Base-by-base conservation (phyloP, 2,797 vertebrate species). In the Phalloptychus januarius region DNA sequence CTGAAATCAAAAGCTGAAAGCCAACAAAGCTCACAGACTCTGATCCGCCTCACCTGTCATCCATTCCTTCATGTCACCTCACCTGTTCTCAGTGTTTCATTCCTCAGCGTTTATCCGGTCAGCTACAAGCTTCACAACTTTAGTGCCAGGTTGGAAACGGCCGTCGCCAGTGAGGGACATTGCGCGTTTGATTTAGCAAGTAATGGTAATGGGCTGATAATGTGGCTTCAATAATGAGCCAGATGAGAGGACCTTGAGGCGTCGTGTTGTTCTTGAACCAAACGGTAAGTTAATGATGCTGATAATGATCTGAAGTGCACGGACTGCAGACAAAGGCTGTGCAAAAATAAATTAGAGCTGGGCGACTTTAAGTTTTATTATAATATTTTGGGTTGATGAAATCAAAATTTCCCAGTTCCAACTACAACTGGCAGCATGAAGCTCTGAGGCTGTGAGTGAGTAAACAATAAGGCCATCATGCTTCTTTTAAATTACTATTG, bases 231-330 rank as follows among this genome's bases (percentile, higher is more conserved):
- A 76, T 84, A 80, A 83, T 10, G 33, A 1, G 78, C 69, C 12
- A 2, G 77, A 79, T 6, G 31, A 71, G 18, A 81, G 79, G 88
- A 85, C 91, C 90, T 90, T 88, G 80, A 86, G 56, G 77, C 48
- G 87, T 85, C 72, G 58, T 76, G 48, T 71, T 77, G 82, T 83
- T 88, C 87, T 88, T 83, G 67, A 86, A 86, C 87, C 88, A 87
- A 89, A 83, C 0, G 56, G 65, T 70, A 84, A 85, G 87, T 89
- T 89, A 90, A 91, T 92, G 88, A 82, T 74, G 81, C 84, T 83
- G 84, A 85, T 85, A 81, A 86, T 86, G 52, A 75, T 42, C 79
- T 46, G 78, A 77, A 83, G 77, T 31, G 74, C 5, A 40, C 25
- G 15, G 44, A 48, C 75, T 71, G 18, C 70, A 74, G 76, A 80